These are phyloP conservation scores for Heterodera carotae DNA, from an alignment of 1,140 invertebrate genomes.

Conservation along the genomic window DNA sequence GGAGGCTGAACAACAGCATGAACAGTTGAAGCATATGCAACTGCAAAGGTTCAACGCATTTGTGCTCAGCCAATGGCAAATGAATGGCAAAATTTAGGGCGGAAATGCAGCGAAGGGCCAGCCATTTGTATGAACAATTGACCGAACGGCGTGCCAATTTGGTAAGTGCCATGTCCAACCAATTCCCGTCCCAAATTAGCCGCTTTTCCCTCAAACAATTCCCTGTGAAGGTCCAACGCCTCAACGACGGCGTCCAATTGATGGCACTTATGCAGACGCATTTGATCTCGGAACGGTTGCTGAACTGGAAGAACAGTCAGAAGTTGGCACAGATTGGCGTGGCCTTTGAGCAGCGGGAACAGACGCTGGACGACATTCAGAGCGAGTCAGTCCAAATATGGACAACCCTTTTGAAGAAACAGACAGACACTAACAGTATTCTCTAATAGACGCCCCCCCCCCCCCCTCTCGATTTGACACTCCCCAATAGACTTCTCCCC, in stretches of 20 bases:
- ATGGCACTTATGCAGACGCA: slow-evolving; percentile 57
- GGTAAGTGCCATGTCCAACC: slow-evolving; percentile 40
- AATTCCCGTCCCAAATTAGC: neutral
- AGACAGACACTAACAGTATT: too few species aligned
- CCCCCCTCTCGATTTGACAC: too few species aligned
- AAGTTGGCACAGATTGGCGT: slow-evolving; percentile 63
- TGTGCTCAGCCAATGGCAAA: neutral
- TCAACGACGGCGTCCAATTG: slow-evolving; percentile 59
- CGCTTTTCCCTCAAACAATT: slow-evolving; percentile 7
- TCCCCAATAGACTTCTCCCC: too few species aligned
- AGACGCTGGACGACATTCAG: slow-evolving; percentile 60
- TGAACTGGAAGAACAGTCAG: slow-evolving; percentile 64
- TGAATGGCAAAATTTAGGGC: neutral
- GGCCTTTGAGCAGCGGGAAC: slow-evolving; percentile 61
- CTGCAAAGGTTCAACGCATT: slow-evolving; percentile 45
- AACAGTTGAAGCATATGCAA: slow-evolving; percentile 50
- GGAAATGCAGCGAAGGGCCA: slow-evolving; percentile 57
- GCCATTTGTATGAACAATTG: slow-evolving; percentile 57
- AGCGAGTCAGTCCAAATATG: slow-evolving; percentile 47
- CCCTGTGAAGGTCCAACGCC: slow-evolving; percentile 53
- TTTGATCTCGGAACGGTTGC: slow-evolving; percentile 54
- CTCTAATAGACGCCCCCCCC: too few species aligned
- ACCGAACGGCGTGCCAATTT: slow-evolving; percentile 51
- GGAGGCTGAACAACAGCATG: slow-evolving; percentile 50
- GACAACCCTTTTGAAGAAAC: too few species aligned